phyloP scores from a whole-genome alignment of 53 echinoderm and acorn worm genomes.

The Apostichopus leukothele region DNA sequence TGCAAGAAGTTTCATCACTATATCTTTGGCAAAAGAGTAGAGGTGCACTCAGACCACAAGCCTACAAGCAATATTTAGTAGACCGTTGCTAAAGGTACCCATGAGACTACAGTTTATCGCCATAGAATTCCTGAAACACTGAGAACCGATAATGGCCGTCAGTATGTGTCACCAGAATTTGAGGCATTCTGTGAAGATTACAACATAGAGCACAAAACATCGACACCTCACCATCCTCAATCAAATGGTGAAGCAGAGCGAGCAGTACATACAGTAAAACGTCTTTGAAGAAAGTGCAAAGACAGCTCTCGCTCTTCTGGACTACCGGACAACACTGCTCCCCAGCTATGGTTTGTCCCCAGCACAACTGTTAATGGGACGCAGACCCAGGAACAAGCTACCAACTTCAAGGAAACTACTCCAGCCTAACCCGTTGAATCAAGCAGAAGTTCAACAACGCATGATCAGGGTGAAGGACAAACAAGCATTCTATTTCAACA shows the following conservation, averaged over 20 bases:
- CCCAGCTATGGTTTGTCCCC: constrained; percentile 61
- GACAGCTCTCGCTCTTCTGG: constrained; percentile 55
- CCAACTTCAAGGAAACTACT: constrained; percentile 56
- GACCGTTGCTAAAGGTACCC: constrained; percentile 53
- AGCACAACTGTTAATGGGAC: constrained; percentile 68
- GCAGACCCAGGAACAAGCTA: constrained; percentile 60
- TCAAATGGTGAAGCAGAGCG: constrained; percentile 47
- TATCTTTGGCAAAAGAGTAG: constrained; percentile 53
- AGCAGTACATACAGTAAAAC: constrained; percentile 49
- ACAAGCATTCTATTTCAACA: not conserved
- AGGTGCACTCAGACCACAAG: constrained; percentile 54
- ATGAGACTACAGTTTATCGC: constrained; percentile 55
- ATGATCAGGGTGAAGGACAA: constrained; percentile 25
- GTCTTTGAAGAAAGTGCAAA: constrained; percentile 59
- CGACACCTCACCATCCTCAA: constrained; percentile 29
- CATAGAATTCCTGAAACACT: constrained; percentile 67
- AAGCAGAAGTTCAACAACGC: constrained; percentile 36
- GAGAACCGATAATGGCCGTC: constrained; percentile 63
- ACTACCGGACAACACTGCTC: constrained; percentile 52
- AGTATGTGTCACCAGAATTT: constrained; percentile 53
- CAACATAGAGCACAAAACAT: constrained; percentile 6
- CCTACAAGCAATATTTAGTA: constrained; percentile 60
- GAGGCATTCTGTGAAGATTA: constrained; percentile 42
- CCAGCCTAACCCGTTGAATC: constrained; percentile 33
- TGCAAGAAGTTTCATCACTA: constrained; percentile 66